Percentiles rank a stretch among this genome's conserved stretches.
Conservation (phyloP, 1,140 invertebrate species). For the Meloidogyne hapla region DNA sequence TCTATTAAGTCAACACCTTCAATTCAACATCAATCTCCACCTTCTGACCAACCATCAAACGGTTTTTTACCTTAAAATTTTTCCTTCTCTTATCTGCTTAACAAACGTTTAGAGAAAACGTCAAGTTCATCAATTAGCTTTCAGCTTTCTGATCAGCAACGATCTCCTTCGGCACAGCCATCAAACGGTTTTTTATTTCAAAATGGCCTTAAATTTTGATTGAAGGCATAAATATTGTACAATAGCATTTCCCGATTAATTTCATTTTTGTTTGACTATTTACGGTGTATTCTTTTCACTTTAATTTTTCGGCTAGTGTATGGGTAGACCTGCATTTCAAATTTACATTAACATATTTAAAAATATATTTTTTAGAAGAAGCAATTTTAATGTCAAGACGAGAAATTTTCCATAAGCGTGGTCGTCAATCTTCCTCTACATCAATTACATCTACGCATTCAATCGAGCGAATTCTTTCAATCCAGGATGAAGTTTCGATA, state of each 20-base stretch:
- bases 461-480: neutral
- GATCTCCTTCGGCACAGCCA: neutral
- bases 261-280: too few species aligned
- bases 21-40: neutral
- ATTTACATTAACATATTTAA: neutral
- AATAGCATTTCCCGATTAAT: too few species aligned
- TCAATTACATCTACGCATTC: neutral
- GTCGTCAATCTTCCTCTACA: neutral
- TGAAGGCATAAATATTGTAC: too few species aligned
- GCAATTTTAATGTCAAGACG: neutral
- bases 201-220: too few species aligned
- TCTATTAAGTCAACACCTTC: neutral
- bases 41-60: neutral
- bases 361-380: neutral
- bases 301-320: too few species aligned
- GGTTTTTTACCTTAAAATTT: neutral
- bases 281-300: too few species aligned
- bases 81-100: neutral
- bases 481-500: neutral
- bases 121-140: neutral
- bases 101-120: neutral
- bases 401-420: neutral
- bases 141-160: neutral
- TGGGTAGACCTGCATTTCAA: too few species aligned
- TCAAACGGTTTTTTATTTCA: neutral